Evolutionary conservation across 1,140 invertebrate genomes (phyloP).

Genomic region (Adelges cooleyi): DNA sequence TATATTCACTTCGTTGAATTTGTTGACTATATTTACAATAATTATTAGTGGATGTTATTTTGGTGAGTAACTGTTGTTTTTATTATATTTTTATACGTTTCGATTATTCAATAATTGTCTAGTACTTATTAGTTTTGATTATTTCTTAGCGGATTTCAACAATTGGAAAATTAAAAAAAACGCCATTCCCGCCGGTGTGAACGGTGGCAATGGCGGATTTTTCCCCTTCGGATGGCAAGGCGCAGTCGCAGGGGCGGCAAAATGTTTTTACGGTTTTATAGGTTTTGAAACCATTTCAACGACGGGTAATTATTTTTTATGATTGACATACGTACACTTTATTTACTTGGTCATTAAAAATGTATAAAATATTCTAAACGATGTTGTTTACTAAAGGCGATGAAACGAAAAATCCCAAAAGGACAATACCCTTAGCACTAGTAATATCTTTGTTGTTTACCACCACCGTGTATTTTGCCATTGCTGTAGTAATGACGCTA

Average conservation of each 20-base stretch:
- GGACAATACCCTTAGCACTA: slow-evolving; percentile 78
- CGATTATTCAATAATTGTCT: neutral
- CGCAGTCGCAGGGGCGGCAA: slow-evolving; percentile 68
- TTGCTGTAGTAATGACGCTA: slow-evolving; percentile 74
- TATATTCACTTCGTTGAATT: slow-evolving; percentile 74
- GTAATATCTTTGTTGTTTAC: slow-evolving; percentile 67
- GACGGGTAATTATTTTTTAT: slow-evolving; percentile 38
- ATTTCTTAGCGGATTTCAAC: slow-evolving; percentile 40
- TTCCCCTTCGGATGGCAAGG: slow-evolving; percentile 68
- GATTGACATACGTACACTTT: neutral
- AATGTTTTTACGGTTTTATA: slow-evolving; percentile 77
- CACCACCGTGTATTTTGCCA: slow-evolving; percentile 76
- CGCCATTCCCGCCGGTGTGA: slow-evolving; percentile 42
- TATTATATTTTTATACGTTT: neutral
- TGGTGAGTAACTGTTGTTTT: slow-evolving; percentile 43
- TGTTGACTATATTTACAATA: slow-evolving; percentile 67
- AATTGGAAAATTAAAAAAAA: slow-evolving; percentile 56
- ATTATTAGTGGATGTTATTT: slow-evolving; percentile 70
- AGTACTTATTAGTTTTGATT: neutral
- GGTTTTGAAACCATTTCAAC: slow-evolving; percentile 82
- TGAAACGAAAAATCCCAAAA: slow-evolving; percentile 68
- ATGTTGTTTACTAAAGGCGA: slow-evolving; percentile 31
- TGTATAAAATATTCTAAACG: neutral
- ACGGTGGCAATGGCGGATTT: slow-evolving; percentile 61
- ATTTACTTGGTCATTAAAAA: neutral